These are phyloP conservation scores for Drosophila quadrilineata DNA, from an alignment of 1,140 invertebrate species.

Conservation along the genomic window DNA sequence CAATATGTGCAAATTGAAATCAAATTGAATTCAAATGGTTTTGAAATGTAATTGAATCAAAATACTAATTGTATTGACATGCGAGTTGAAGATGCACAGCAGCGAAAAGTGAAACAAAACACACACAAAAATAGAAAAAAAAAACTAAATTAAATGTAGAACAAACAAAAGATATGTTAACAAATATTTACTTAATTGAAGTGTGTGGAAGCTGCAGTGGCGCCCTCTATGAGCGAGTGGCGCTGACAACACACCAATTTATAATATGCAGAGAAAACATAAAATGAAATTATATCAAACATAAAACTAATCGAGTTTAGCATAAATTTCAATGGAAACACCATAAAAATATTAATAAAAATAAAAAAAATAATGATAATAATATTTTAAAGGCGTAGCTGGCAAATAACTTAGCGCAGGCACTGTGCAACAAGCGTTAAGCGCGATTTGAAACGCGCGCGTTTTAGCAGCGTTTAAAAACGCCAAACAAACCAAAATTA, in stretches of 20 bases:
- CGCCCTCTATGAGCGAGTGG: conserved; percentile 5
- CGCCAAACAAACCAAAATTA: conserved; percentile 38
- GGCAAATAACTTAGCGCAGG: conserved; percentile 1
- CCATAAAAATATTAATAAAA: conserved; percentile 15
- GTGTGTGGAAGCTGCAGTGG: conserved; percentile 12
- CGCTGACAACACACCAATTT: background rate
- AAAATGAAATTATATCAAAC: conserved; percentile 21
- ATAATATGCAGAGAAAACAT: background rate
- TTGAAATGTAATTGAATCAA: conserved; percentile 47
- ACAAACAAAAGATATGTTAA: conserved; percentile 66
- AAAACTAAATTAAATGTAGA: conserved; percentile 55
- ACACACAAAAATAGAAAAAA: no score
- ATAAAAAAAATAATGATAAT: conserved; percentile 13
- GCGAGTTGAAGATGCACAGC: background rate
- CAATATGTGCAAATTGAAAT: conserved; percentile 70
- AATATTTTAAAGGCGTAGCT: conserved; percentile 26
- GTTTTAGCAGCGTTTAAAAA: conserved; percentile 47
- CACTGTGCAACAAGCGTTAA: conserved; percentile 3
- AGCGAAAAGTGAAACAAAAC: no score
- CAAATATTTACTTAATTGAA: conserved; percentile 46
- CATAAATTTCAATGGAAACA: conserved; percentile 21
- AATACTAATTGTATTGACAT: conserved; percentile 2
- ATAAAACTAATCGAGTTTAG: conserved; percentile 41
- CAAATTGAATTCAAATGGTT: conserved; percentile 67
- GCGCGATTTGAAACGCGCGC: conserved; percentile 22